A percentile compares a stretch with the other conserved stretches of the same genome.
phyloP scores from a whole-genome alignment of 2,797 vertebrate species.

The Brachymystax lenok region DNA sequence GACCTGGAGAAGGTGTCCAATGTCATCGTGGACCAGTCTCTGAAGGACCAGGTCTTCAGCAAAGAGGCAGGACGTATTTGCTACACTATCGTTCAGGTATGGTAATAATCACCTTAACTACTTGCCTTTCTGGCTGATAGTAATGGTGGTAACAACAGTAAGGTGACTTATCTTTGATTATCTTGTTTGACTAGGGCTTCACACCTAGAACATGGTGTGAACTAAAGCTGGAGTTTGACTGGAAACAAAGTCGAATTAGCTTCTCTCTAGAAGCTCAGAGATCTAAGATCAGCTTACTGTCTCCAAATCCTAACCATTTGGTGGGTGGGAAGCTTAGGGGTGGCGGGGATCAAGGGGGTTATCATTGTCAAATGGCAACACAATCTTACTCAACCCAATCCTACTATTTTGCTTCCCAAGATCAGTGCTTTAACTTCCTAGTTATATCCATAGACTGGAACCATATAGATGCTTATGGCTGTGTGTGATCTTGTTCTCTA shows the following conservation, averaged over 20 bases:
- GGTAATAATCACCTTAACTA: neutral
- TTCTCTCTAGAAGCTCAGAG: conserved; percentile 22
- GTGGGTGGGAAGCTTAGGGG: too few relatives aligned
- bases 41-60: conserved; percentile 93
- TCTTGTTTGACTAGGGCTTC: too few relatives aligned
- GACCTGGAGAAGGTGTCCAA: conserved; percentile 91
- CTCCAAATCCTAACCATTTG: neutral
- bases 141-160: neutral
- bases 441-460: neutral
- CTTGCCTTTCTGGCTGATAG: neutral
- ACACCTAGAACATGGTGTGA: conserved; percentile 22
- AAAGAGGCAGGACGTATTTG: conserved; percentile 96
- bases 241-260: conserved; percentile 24
- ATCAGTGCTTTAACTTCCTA: neutral
- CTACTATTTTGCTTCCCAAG: neutral
- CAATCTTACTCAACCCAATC: too few relatives aligned
- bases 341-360: too few relatives aligned
- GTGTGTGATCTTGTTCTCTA: conserved; percentile 8
- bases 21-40: conserved; percentile 93
- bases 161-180: neutral
- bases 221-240: conserved; percentile 28
- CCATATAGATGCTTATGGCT: too few relatives aligned
- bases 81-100: conserved; percentile 94
- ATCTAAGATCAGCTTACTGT: neutral
- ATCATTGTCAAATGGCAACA: too few relatives aligned